These are phyloP conservation scores for Hippolais icterina DNA, from an alignment of 2,113 vertebrate species.

Conservation along the genomic window DNA sequence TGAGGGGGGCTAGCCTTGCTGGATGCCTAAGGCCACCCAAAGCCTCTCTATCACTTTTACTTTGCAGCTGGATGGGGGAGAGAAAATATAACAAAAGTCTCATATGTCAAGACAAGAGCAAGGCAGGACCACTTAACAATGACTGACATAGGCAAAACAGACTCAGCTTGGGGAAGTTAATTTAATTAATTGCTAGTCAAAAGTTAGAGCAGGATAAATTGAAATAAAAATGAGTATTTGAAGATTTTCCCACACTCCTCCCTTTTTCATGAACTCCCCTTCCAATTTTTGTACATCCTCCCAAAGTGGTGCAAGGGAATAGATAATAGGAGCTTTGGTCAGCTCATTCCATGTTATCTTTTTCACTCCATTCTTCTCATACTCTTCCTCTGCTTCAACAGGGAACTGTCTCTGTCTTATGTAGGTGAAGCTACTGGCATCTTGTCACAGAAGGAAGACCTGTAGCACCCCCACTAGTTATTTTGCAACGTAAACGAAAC, in stretches of 20 bases:
- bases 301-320: accelerated
- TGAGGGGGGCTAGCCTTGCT: neutral
- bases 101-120: neutral
- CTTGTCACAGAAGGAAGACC: neutral
- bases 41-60: neutral
- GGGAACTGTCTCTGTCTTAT: accelerated
- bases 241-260: accelerated
- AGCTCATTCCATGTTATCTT: accelerated
- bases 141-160: neutral
- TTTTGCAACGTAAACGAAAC: accelerated
- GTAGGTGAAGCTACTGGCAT: neutral
- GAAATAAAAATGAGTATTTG: neutral
- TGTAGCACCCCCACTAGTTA: accelerated
- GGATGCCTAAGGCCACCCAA: neutral
- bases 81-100: neutral
- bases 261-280: neutral
- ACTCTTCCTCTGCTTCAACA: neutral
- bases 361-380: neutral
- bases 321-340: neutral
- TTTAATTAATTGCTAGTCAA: neutral
- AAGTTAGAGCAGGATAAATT: neutral
- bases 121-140: neutral
- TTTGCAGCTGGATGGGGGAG: neutral
- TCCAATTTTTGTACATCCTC: neutral
- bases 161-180: neutral